Percentiles rank a stretch among this genome's conserved stretches.
Conservation (phyloP, 2,797 vertebrate species). For the Ispidina lecontei region DNA sequence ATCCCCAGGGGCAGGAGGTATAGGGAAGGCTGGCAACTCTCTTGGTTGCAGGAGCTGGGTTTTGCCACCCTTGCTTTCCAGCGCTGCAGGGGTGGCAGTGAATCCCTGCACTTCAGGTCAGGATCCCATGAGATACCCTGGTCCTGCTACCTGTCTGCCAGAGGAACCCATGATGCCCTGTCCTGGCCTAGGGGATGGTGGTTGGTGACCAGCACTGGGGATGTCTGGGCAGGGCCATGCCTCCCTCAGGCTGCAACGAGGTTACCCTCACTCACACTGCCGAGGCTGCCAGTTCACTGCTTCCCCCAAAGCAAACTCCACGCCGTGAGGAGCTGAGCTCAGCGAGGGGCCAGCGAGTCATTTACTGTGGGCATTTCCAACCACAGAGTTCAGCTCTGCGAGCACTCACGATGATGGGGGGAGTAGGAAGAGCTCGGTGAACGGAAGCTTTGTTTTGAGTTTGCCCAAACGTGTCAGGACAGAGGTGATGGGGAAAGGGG, state of each 20-base stretch:
- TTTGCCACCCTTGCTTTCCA: fast-evolving
- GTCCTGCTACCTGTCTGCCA: not conserved
- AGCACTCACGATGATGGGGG: fast-evolving
- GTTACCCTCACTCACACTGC: not conserved
- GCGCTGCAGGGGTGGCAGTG: not conserved
- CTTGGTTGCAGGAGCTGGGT: not conserved
- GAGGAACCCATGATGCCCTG: fast-evolving
- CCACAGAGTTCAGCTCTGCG: not conserved
- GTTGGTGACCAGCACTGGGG: not conserved
- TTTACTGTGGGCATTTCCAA: not conserved
- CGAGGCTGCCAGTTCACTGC: not conserved
- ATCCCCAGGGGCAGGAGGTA: fast-evolving
- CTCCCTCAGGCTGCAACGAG: fast-evolving
- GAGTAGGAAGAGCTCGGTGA: not conserved
- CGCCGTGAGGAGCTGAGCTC: fast-evolving
- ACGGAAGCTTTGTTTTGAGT: not conserved
- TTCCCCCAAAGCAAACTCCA: not conserved
- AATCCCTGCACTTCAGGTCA: not conserved
- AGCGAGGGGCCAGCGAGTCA: fast-evolving
- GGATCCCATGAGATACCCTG: not conserved
- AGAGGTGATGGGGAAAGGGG: fast-evolving
- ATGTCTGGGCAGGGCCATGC: not conserved
- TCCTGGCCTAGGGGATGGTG: not conserved
- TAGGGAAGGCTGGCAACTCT: not conserved
- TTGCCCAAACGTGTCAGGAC: not conserved